A percentile compares a stretch with the other conserved stretches of the same genome.
Evolutionary conservation across 2,888 invertebrate species (phyloP).

Genomic region (Neoitamus cyanurus): DNA sequence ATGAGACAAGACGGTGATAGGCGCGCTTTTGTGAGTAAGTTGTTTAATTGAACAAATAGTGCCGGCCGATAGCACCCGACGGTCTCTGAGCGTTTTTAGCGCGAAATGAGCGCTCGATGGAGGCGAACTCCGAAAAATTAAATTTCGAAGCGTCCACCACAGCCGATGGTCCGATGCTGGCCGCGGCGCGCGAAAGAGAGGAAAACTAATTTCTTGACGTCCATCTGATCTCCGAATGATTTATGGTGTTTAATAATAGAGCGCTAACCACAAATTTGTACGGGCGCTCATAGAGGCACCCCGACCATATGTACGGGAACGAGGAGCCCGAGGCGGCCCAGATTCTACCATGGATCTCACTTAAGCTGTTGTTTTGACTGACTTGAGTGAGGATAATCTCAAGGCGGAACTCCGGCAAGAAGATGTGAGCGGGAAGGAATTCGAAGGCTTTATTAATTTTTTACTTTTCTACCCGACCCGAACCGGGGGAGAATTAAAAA

Average conservation of each 20-base stretch:
- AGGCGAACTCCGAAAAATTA: not conserved
- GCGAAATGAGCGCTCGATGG: not conserved
- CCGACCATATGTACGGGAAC: constrained; percentile 18
- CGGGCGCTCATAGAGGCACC: constrained; percentile 28
- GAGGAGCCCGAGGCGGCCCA: constrained; percentile 31
- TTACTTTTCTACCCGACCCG: not conserved
- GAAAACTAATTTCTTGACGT: constrained; percentile 44
- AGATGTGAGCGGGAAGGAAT: not conserved
- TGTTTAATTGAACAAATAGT: constrained; percentile 5
- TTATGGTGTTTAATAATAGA: constrained; percentile 49
- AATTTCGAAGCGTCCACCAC: too few relatives aligned
- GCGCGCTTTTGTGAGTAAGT: not conserved
- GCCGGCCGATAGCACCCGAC: not conserved
- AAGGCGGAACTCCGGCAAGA: constrained; percentile 23
- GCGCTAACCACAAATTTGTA: constrained; percentile 48
- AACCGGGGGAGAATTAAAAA: constrained; percentile 6
- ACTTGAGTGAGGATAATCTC: constrained; percentile 49
- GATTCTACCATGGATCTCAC: constrained; percentile 45
- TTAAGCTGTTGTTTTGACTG: constrained; percentile 50
- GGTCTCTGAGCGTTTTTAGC: not conserved
- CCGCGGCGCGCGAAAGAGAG: constrained; percentile 16
- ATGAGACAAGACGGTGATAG: constrained; percentile 1
- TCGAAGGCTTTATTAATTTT: constrained; percentile 25
- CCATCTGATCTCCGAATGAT: constrained; percentile 47
- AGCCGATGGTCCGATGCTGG: not conserved